These are phyloP conservation scores for Boulengeromyrus knoepffleri DNA, from an alignment of 2,113 vertebrate species.

Conservation along the genomic window DNA sequence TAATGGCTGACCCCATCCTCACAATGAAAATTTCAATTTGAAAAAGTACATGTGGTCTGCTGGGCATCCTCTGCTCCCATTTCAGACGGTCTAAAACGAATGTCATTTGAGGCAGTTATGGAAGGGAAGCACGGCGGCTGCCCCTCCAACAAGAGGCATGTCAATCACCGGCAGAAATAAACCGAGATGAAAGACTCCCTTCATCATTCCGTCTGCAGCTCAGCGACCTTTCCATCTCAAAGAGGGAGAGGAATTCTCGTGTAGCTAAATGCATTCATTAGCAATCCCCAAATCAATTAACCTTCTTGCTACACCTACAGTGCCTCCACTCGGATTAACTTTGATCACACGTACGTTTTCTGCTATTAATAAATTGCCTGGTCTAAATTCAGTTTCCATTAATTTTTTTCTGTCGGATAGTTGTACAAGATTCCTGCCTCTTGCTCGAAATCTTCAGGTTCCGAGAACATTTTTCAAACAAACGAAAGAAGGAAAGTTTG, in stretches of 20 bases:
- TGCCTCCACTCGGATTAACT: background rate
- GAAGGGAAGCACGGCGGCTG: background rate
- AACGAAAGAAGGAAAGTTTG: background rate
- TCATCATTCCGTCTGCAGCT: background rate
- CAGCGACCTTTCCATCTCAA: constrained; percentile 16
- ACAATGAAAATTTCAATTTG: background rate
- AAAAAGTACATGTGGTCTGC: background rate
- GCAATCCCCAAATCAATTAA: constrained; percentile 22
- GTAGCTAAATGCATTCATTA: constrained; percentile 10
- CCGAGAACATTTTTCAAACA: background rate
- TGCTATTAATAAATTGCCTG: background rate
- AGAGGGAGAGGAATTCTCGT: constrained; percentile 4
- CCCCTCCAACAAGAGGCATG: background rate
- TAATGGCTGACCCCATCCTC: background rate
- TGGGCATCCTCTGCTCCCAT: background rate
- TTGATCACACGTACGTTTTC: background rate
- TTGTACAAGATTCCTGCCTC: background rate
- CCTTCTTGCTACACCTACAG: constrained; percentile 8
- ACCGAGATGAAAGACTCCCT: constrained; percentile 6
- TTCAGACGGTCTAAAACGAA: background rate
- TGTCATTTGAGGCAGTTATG: background rate
- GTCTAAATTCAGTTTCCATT: background rate
- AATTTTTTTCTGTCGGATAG: background rate
- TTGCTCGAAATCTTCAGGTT: background rate
- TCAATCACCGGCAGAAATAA: constrained; percentile 18